Conservation (phyloP, 2,113 vertebrate species). For the Salvator merianae region DNA sequence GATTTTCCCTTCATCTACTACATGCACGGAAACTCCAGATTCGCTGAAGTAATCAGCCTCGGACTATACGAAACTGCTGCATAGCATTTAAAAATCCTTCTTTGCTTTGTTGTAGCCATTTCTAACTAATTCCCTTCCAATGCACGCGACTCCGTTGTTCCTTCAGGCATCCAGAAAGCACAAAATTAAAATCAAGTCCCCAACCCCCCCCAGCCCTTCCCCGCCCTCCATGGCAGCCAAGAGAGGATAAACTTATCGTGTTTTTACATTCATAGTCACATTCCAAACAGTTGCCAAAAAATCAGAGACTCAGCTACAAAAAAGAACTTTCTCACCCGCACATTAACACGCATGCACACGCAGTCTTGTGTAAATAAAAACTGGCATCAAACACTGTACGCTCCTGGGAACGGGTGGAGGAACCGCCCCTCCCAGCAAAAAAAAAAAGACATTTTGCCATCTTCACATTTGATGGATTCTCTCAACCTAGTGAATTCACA, state of each 20-base stretch:
- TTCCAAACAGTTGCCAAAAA: background rate
- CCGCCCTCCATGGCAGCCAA: background rate
- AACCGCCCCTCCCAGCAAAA: too few relatives aligned
- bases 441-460: too few relatives aligned
- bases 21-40: background rate
- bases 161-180: background rate
- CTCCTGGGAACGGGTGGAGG: background rate
- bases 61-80: background rate
- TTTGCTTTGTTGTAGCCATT: background rate
- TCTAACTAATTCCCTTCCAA: background rate
- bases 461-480: background rate
- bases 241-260: background rate
- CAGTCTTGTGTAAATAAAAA: background rate
- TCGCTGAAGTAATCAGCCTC: background rate
- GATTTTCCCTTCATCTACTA: background rate
- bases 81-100: background rate
- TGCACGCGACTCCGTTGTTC: background rate
- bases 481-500: too few relatives aligned
- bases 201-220: background rate
- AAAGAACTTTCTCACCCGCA: background rate
- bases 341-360: background rate
- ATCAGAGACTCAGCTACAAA: background rate
- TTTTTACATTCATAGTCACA: slow-evolving; percentile 26
- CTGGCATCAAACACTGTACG: background rate
- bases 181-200: background rate